Conservation (phyloP, 2,888 invertebrate genomes). For the Steinernema hermaphroditum region DNA sequence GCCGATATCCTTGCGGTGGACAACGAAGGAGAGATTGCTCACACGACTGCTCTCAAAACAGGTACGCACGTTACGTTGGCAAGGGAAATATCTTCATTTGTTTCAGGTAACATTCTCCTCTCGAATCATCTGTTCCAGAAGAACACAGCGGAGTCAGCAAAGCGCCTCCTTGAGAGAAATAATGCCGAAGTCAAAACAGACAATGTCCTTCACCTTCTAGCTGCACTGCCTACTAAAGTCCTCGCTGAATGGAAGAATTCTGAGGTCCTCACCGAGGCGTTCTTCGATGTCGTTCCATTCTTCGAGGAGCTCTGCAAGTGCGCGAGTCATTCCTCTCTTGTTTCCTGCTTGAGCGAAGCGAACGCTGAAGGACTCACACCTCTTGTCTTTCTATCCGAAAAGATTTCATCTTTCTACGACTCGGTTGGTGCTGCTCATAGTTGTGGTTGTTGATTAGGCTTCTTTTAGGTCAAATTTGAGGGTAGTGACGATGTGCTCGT, state of each 20-base stretch:
- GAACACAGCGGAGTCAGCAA: neutral
- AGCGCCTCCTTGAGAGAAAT: neutral
- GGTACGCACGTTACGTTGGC: neutral
- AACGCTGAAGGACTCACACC: neutral
- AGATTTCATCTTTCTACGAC: neutral
- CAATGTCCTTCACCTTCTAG: conserved; percentile 44
- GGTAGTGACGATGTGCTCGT: neutral
- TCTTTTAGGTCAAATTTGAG: neutral
- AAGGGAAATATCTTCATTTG: no score
- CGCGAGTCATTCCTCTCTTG: neutral
- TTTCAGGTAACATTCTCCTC: conserved; percentile 32
- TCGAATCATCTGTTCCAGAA: conserved; percentile 32
- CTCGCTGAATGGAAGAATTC: conserved; percentile 33
- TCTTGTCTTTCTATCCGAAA: neutral
- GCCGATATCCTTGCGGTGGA: conserved; percentile 41
- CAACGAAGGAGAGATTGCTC: conserved; percentile 29
- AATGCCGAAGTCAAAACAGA: no score
- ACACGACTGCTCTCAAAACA: conserved; percentile 33
- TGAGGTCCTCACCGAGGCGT: neutral
- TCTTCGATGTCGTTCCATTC: conserved; percentile 17
- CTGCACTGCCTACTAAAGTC: conserved; percentile 41
- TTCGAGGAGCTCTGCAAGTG: neutral
- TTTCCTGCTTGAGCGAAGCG: neutral
- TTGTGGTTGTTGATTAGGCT: no score
- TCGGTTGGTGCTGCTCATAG: neutral